Evolutionary conservation across 2,888 invertebrate genomes (phyloP).

Genomic region (Charanyca ferruginea): DNA sequence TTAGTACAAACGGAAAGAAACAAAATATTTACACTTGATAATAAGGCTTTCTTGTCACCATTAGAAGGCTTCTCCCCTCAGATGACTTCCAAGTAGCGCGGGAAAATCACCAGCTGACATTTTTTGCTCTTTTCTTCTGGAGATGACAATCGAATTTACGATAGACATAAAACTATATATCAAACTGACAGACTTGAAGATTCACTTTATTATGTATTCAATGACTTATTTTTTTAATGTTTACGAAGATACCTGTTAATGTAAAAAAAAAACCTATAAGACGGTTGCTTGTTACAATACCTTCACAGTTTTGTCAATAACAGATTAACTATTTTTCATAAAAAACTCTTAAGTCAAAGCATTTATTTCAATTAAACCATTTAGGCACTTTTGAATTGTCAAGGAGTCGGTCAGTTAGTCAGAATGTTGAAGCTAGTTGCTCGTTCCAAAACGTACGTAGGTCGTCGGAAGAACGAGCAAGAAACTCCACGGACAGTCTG

Average conservation of each 20-base stretch:
- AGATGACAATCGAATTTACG: slow-evolving; percentile 36
- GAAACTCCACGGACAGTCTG: too few species aligned
- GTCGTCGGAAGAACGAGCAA: too few species aligned
- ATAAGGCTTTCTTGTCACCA: slow-evolving; percentile 42
- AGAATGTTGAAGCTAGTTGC: too few species aligned
- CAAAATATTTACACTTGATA: slow-evolving; percentile 39
- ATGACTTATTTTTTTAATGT: not conserved
- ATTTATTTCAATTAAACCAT: too few species aligned
- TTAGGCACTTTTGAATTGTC: too few species aligned
- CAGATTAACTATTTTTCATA: too few species aligned
- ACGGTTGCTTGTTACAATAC: not conserved
- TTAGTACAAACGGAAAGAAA: slow-evolving; percentile 20
- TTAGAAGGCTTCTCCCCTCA: slow-evolving; percentile 40
- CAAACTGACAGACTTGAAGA: not conserved
- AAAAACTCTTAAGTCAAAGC: too few species aligned
- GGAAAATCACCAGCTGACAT: slow-evolving; percentile 43
- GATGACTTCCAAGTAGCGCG: slow-evolving; percentile 48
- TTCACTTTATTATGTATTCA: not conserved
- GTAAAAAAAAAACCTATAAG: not conserved
- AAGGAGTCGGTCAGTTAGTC: too few species aligned
- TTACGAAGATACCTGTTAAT: too few species aligned
- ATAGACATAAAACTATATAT: slow-evolving; percentile 8
- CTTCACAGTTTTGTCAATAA: not conserved
- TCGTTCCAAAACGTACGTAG: too few species aligned
- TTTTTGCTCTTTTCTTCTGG: slow-evolving; percentile 41